Evolutionary conservation across 1,140 invertebrate species (phyloP).

Genomic region (Drosophila ogumai): DNA sequence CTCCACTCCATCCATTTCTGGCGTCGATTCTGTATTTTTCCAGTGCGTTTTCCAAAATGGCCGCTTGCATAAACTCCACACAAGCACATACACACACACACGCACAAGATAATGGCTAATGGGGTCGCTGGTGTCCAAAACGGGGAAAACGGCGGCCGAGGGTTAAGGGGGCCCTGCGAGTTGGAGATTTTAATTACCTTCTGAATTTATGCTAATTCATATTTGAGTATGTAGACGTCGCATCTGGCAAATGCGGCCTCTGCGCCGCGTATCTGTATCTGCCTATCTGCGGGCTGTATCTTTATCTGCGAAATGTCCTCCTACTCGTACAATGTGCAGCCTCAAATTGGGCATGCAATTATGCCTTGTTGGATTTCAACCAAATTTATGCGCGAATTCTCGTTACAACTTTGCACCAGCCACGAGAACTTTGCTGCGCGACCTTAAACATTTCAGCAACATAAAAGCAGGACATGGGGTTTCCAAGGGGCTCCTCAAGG

Average conservation of each 20-base stretch:
- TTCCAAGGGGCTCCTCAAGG: neutral
- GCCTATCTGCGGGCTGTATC: slow-evolving; percentile 39
- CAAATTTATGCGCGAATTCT: slow-evolving; percentile 62
- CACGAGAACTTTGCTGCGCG: slow-evolving; percentile 35
- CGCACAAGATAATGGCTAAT: slow-evolving; percentile 64
- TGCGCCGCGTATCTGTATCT: slow-evolving; percentile 20
- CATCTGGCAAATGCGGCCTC: slow-evolving; percentile 48
- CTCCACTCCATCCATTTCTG: slow-evolving; percentile 35
- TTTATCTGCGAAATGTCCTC: slow-evolving; percentile 26
- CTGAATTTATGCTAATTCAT: slow-evolving; percentile 82
- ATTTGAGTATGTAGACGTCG: slow-evolving; percentile 74
- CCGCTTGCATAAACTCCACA: slow-evolving; percentile 54
- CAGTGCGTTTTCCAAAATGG: slow-evolving; percentile 52
- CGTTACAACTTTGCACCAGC: slow-evolving; percentile 41
- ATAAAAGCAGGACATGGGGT: slow-evolving; percentile 34
- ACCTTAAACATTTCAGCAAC: slow-evolving; percentile 42
- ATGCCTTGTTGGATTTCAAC: slow-evolving; percentile 72
- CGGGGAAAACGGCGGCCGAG: neutral
- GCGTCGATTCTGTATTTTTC: slow-evolving; percentile 15
- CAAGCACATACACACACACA: slow-evolving; percentile 9
- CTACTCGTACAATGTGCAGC: slow-evolving; percentile 12
- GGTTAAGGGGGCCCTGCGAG: slow-evolving; percentile 2
- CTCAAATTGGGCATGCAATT: slow-evolving; percentile 64
- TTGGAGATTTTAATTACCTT: slow-evolving; percentile 77
- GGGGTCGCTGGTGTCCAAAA: slow-evolving; percentile 31